Evolutionary conservation across 2,888 invertebrate genomes (phyloP).

Genomic region (Spodoptera picta): DNA sequence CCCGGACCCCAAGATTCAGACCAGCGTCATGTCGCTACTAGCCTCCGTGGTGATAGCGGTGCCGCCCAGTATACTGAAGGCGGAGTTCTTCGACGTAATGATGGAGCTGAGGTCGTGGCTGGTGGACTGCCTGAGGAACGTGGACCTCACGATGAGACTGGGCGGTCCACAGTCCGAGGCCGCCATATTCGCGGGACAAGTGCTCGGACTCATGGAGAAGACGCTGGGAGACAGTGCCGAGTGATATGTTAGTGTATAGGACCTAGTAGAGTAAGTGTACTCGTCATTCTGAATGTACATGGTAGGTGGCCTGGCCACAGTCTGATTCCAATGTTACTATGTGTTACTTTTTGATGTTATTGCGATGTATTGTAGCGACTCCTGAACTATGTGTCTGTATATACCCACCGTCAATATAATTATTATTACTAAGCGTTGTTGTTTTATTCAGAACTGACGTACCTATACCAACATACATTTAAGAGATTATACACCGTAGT

Average conservation of each 20-base stretch:
- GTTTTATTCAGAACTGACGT: conserved; percentile 26
- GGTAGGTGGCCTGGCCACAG: conserved; percentile 16
- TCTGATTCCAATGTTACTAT: conserved; percentile 16
- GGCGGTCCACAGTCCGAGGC: conserved; percentile 91
- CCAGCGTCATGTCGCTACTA: conserved; percentile 90
- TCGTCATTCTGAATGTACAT: conserved; percentile 13
- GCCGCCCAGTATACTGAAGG: conserved; percentile 87
- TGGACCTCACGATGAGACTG: conserved; percentile 81
- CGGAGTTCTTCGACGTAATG: conserved; percentile 90
- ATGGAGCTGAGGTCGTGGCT: conserved; percentile 92
- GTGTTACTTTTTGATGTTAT: conserved; percentile 34
- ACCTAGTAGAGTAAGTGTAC: conserved; percentile 12
- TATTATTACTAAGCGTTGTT: conserved; percentile 21
- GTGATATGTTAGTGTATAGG: conserved; percentile 14
- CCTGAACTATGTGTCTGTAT: conserved; percentile 38
- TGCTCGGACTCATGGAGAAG: conserved; percentile 88
- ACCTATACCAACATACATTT: not conserved
- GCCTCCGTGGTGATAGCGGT: conserved; percentile 90
- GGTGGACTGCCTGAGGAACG: conserved; percentile 85
- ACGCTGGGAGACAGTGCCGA: conserved; percentile 63
- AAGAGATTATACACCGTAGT: too few species aligned
- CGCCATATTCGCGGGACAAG: conserved; percentile 89
- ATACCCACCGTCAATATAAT: conserved; percentile 58
- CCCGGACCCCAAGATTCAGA: conserved; percentile 90
- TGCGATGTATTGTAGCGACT: conserved; percentile 39